phyloP scores from a whole-genome alignment of 2,797 vertebrate genomes.

The Yasuhikotakia modesta region DNA sequence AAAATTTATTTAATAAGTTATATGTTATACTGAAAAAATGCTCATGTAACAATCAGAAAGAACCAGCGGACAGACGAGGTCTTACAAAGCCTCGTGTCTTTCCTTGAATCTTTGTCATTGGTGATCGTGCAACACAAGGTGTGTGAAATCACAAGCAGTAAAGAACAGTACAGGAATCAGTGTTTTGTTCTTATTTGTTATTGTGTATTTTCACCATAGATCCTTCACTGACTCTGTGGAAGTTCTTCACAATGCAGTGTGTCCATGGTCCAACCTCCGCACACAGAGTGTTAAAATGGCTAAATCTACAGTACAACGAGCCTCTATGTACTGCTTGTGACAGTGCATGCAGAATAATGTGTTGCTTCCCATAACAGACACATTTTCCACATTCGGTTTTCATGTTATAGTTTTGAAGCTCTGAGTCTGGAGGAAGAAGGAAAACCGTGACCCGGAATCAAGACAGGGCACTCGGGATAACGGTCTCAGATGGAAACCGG shows the following conservation, averaged over 20 bases:
- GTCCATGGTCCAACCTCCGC: constrained; percentile 8
- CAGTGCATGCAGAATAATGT: constrained; percentile 23
- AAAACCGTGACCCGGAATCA: background rate
- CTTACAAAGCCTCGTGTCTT: constrained; percentile 7
- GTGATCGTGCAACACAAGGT: constrained; percentile 38
- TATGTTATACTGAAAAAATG: constrained; percentile 39
- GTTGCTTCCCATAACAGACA: constrained; percentile 28
- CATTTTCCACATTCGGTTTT: background rate
- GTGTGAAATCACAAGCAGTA: constrained; percentile 16
- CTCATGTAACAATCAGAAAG: constrained; percentile 15
- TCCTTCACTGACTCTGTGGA: constrained; percentile 37
- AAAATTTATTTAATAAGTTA: constrained; percentile 28
- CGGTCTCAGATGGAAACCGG: constrained; percentile 85
- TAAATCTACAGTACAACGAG: constrained; percentile 44
- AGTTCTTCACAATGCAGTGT: background rate
- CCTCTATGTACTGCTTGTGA: constrained; percentile 40
- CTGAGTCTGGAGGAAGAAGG: background rate
- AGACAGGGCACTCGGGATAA: background rate
- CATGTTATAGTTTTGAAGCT: background rate
- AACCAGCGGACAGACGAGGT: constrained; percentile 15
- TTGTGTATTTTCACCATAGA: constrained; percentile 11
- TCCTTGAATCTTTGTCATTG: background rate
- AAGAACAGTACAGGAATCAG: constrained; percentile 29
- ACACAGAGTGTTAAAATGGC: background rate
- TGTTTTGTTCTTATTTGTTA: background rate